Evolutionary conservation across 2,888 invertebrate genomes (phyloP), one percentile per base, ranked within the genome.

Genomic region (Andrena trimmerana): DNA sequence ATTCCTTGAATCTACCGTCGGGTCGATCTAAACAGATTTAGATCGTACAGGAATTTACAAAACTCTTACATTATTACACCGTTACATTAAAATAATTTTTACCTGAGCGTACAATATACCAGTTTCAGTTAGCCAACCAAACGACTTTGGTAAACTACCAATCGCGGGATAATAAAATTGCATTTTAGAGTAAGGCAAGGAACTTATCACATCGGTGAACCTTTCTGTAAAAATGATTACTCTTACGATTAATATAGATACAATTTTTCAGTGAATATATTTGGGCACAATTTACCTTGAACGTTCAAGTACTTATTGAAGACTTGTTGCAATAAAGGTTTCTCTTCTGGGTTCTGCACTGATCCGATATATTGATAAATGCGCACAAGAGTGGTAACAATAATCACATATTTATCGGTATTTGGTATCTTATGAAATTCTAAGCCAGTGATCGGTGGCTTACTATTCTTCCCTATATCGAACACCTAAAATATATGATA

Each of bases 111-210:
- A 96, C 88, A 97, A 96, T 87, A 99, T 96, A 8, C 98, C 98
- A 33, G 96, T 96, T 88, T 97, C 97, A 24, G 97, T 97, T 90
- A 98, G 95, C 98, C 98, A 99, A 0, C 97, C 98, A 95, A 98
- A 97, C 2, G 96, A 96, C 90, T 96, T 97, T 0, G 98, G 98
- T 63, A 95, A 95, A 79, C 95, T 96, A 89, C 95, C 95, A 78
- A 95, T 95, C 87, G 96, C 96, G 68, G 96, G 95, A 74, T 97
- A 96, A 94, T 96, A 97, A 91, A 98, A 96, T 88, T 97, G 96
- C 74, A 99, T 94, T 91, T 96, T 96, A 0, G 98, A 98, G 93
- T 97, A 97, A 74, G 96, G 96, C 68, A 97, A 94, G 42, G 96
- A 95, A 16, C 97, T 97, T 31, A 97, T 96, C 68, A 97, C 95